A percentile compares a stretch with the other conserved stretches of the same genome.
Conservation (phyloP, 2,797 vertebrate genomes). For the Chelidonichthys spinosus region DNA sequence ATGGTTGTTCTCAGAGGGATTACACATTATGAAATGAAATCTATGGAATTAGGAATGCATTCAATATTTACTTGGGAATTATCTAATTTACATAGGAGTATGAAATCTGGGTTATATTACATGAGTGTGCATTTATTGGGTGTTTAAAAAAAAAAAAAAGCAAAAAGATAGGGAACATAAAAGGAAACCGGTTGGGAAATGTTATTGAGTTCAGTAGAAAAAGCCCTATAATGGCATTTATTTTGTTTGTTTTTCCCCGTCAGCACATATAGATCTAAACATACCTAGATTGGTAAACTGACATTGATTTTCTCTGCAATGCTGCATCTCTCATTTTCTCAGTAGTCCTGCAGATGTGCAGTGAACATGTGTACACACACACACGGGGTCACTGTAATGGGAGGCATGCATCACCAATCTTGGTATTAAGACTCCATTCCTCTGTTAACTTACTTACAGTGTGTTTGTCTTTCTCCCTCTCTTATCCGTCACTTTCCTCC, state of each 20-base stretch:
- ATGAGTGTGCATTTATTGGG: not conserved
- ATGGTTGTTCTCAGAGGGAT: not conserved
- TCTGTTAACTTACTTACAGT: constrained; percentile 48
- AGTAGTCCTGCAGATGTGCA: constrained; percentile 8
- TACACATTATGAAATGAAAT: not conserved
- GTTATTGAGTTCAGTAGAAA: constrained; percentile 11
- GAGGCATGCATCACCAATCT: constrained; percentile 63
- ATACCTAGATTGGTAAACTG: not conserved
- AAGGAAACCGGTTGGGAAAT: not conserved
- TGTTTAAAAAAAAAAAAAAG: not conserved
- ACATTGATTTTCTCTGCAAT: not conserved
- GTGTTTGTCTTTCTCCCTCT: constrained; percentile 8
- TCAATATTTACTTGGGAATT: not conserved
- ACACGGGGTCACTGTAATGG: constrained; percentile 42
- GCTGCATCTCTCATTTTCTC: not conserved
- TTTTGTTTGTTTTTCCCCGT: constrained; percentile 16
- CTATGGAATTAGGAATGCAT: not conserved
- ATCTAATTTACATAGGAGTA: not conserved
- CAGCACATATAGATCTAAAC: constrained; percentile 25
- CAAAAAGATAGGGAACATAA: too few relatives aligned
- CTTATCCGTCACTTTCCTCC: not conserved
- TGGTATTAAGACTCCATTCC: constrained; percentile 54
- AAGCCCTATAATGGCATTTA: not conserved
- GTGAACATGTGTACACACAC: not conserved
- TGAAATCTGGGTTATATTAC: not conserved